Evolutionary conservation across 2,888 invertebrate genomes (phyloP).

Genomic region (Falcaria lacertinaria): DNA sequence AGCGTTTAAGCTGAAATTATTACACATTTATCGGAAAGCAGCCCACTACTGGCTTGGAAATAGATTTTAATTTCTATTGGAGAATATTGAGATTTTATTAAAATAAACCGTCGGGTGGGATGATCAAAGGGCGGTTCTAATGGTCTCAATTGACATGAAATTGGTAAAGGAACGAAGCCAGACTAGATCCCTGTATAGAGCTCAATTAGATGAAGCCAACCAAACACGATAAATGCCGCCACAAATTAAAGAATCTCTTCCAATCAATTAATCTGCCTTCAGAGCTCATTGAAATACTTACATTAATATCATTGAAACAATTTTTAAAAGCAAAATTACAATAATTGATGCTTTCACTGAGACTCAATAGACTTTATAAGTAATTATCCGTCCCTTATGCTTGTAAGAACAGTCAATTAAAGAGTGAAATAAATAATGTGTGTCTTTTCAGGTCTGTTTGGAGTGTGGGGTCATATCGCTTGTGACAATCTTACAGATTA

Average conservation of each 20-base stretch:
- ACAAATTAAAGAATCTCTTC: slow-evolving; percentile 71
- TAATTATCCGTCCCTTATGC: not conserved
- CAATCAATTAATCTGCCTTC: slow-evolving; percentile 48
- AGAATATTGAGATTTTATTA: slow-evolving; percentile 51
- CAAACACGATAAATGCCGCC: slow-evolving; percentile 63
- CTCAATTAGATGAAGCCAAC: slow-evolving; percentile 69
- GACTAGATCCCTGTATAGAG: slow-evolving; percentile 40
- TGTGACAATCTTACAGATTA: slow-evolving; percentile 30
- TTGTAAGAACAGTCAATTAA: no score
- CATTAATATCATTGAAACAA: slow-evolving; percentile 9
- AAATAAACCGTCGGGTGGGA: slow-evolving; percentile 52
- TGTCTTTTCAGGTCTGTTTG: slow-evolving; percentile 39
- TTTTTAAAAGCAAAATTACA: not conserved
- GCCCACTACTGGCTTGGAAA: no score
- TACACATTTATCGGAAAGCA: no score
- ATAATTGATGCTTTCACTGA: not conserved
- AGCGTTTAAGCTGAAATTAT: no score
- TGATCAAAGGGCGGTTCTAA: slow-evolving; percentile 58
- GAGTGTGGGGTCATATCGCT: not conserved
- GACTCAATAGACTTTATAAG: not conserved
- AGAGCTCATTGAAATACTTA: slow-evolving; percentile 35
- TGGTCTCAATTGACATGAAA: slow-evolving; percentile 63
- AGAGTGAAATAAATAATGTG: slow-evolving; percentile 5
- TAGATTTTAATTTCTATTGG: slow-evolving; percentile 9
- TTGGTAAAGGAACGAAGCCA: slow-evolving; percentile 62